Evolutionary conservation across 64 coral and sea anemone genomes (phyloP).

Genomic region (Platygyra sinensis): DNA sequence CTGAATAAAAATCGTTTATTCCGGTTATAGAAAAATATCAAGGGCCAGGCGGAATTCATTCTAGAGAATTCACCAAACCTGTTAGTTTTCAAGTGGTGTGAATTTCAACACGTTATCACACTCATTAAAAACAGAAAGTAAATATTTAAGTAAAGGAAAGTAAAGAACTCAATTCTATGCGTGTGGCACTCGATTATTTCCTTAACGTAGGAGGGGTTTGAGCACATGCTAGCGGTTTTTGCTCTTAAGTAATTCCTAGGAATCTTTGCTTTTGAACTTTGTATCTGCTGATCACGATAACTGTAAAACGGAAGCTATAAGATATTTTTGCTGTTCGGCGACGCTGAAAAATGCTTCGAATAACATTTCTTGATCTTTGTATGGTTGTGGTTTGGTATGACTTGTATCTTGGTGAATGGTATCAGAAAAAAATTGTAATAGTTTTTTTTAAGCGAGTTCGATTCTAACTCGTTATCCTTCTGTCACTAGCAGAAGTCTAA

Average conservation of each 20-base stretch:
- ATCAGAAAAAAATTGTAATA: too few species aligned
- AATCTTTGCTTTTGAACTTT: slow-evolving; percentile 7
- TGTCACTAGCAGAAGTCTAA: too few species aligned
- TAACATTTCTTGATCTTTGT: not conserved
- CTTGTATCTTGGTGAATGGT: too few species aligned
- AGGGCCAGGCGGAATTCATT: not conserved
- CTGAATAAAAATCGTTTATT: not conserved
- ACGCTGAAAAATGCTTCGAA: not conserved
- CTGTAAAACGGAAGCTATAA: not conserved
- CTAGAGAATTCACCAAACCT: not conserved
- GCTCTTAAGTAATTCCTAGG: not conserved
- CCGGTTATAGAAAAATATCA: not conserved
- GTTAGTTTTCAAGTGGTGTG: not conserved
- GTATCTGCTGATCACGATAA: slow-evolving; percentile 7
- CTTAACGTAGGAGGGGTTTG: not conserved
- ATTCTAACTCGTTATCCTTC: too few species aligned
- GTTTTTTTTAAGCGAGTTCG: too few species aligned
- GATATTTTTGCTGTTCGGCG: not conserved
- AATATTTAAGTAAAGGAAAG: not conserved
- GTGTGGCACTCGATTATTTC: slow-evolving; percentile 14
- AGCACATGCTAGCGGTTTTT: slow-evolving; percentile 17
- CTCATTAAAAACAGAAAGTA: not conserved
- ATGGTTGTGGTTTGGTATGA: too few species aligned
- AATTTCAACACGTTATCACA: not conserved
- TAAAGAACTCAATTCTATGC: not conserved